A percentile compares a stretch with the other conserved stretches of the same genome.
These are phyloP conservation scores for Heliconius erato DNA, from an alignment of 2,888 invertebrate genomes.

Conservation along the genomic window DNA sequence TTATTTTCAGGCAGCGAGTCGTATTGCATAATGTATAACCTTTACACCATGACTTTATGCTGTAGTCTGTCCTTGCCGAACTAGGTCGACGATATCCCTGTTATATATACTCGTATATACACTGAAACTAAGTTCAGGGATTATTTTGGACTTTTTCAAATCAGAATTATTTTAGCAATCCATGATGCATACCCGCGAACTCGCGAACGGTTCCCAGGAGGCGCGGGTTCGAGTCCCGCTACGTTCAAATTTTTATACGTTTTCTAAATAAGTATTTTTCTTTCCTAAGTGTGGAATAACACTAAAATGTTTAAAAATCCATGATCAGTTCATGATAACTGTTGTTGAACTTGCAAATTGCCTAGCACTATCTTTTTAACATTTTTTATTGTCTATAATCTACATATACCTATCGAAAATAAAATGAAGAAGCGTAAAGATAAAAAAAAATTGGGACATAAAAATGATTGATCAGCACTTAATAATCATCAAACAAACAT, in stretches of 20 bases:
- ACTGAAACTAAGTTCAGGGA: conserved; percentile 5
- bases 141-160: background rate
- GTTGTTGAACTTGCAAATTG: background rate
- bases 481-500: background rate
- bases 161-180: background rate
- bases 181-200: too few species aligned
- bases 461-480: background rate
- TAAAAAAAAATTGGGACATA: background rate
- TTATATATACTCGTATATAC: background rate
- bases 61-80: conserved; percentile 22
- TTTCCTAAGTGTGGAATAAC: too few species aligned
- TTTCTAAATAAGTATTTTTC: too few species aligned
- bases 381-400: background rate
- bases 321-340: background rate
- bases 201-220: too few species aligned
- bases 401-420: background rate
- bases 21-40: conserved; percentile 39
- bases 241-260: too few species aligned
- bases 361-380: too few species aligned
- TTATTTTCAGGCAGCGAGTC: conserved; percentile 24
- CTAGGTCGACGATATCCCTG: conserved; percentile 22
- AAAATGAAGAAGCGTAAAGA: background rate
- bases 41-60: conserved; percentile 36
- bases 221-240: too few species aligned
- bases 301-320: too few species aligned